Conservation (phyloP, 2,797 vertebrate species). For the Pangasius larnaudii region DNA sequence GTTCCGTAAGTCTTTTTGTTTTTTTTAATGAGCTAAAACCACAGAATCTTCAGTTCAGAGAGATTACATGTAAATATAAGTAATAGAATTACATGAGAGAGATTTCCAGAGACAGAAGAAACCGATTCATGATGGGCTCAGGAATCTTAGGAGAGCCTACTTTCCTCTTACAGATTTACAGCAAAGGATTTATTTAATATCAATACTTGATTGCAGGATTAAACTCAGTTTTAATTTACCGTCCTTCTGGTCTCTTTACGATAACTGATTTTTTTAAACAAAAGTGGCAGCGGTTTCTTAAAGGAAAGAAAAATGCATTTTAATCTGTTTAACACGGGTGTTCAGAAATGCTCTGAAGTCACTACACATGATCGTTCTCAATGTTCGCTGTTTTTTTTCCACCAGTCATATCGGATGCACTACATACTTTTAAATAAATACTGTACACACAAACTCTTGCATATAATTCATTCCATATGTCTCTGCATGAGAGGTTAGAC, state of each 20-base stretch:
- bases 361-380: background rate
- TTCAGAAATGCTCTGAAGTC: slow-evolving; percentile 10
- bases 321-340: slow-evolving; percentile 18
- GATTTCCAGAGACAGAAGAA: slow-evolving; percentile 42
- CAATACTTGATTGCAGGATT: slow-evolving; percentile 28
- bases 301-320: background rate
- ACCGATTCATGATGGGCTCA: slow-evolving; percentile 6
- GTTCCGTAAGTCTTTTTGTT: slow-evolving; percentile 16
- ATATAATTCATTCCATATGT: slow-evolving; percentile 45
- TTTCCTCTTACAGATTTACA: slow-evolving; percentile 30
- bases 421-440: slow-evolving; percentile 31
- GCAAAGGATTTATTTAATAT: slow-evolving; percentile 22
- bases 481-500: slow-evolving; percentile 13
- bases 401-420: slow-evolving; percentile 41
- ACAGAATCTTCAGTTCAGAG: slow-evolving; percentile 3
- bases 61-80: slow-evolving; percentile 45
- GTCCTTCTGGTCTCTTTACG: slow-evolving; percentile 6
- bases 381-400: background rate
- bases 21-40: slow-evolving; percentile 33
- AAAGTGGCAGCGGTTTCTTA: slow-evolving; percentile 4
- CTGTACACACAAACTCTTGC: slow-evolving; percentile 24
- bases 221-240: slow-evolving; percentile 1
- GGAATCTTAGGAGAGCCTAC: background rate
- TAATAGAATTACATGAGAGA: slow-evolving; percentile 41
- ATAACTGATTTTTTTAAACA: background rate